Conservation (phyloP, 2,888 invertebrate genomes). For the Megaustenia siamemsis region DNA sequence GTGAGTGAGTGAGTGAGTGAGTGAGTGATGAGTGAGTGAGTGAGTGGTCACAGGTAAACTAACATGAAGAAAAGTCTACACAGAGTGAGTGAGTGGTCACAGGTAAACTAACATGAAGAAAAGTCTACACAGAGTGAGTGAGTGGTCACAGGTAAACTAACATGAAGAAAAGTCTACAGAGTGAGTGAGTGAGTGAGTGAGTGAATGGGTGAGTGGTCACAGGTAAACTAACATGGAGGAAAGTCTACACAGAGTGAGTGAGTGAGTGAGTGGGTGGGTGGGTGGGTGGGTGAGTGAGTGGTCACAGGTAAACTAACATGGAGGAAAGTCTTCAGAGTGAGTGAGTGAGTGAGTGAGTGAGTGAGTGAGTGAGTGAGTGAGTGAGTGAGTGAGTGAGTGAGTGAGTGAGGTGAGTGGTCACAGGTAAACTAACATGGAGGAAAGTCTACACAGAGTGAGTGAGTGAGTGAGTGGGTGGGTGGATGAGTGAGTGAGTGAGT, state of each 20-base stretch:
- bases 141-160: too few relatives aligned
- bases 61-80: too few relatives aligned
- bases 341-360: neutral
- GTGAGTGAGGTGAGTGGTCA: too few relatives aligned
- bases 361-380: neutral
- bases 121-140: neutral
- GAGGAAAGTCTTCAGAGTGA: neutral
- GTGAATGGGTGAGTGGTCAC: too few relatives aligned
- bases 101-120: too few relatives aligned
- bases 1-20: neutral
- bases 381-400: neutral
- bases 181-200: neutral
- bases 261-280: neutral
- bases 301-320: too few relatives aligned
- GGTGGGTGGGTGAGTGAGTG: slow-evolving; percentile 17
- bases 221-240: neutral
- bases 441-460: neutral
- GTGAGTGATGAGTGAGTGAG: neutral
- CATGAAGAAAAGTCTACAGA: too few relatives aligned
- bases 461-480: neutral
- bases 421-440: too few relatives aligned
- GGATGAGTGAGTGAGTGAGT: neutral
- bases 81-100: neutral
- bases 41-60: too few relatives aligned
- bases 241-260: neutral